phyloP scores from a whole-genome alignment of 2,113 vertebrate species.

The Panthera tigris region DNA sequence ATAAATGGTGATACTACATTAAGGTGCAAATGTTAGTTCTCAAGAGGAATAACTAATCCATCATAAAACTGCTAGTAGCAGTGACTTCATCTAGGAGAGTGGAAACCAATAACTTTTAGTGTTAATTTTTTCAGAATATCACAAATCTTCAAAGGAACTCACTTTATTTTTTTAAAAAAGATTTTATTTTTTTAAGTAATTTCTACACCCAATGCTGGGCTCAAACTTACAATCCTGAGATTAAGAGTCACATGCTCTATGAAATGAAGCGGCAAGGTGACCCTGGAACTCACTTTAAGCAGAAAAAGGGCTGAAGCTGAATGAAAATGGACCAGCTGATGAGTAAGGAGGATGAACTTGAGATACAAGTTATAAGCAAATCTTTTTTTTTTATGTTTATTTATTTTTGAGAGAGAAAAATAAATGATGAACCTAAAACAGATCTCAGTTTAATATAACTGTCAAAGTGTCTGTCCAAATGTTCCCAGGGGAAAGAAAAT shows the following conservation, averaged over 20 bases:
- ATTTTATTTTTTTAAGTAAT: neutral
- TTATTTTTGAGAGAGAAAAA: too few species aligned
- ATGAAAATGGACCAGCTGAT: conserved; percentile 10
- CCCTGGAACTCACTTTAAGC: neutral
- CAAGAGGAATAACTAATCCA: neutral
- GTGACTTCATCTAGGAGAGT: neutral
- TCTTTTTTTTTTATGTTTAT: neutral
- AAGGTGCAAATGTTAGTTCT: conserved; percentile 6
- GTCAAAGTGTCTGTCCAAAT: conserved; percentile 37
- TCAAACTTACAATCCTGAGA: neutral
- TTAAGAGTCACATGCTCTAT: neutral
- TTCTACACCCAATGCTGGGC: neutral
- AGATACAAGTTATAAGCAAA: conserved; percentile 34
- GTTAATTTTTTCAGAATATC: neutral
- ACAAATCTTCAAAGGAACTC: conserved; percentile 16
- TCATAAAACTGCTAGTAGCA: neutral
- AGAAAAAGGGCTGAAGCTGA: neutral
- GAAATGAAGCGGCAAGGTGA: neutral
- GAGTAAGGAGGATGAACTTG: conserved; percentile 43
- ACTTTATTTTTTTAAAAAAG: neutral
- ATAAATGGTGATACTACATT: conserved; percentile 6
- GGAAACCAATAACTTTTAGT: neutral
- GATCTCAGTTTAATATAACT: conserved; percentile 49
- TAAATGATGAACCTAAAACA: neutral
- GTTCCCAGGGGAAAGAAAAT: neutral